These are phyloP conservation scores for Pyrrhosoma nymphula DNA, from an alignment of 2,888 invertebrate species.

Conservation along the genomic window DNA sequence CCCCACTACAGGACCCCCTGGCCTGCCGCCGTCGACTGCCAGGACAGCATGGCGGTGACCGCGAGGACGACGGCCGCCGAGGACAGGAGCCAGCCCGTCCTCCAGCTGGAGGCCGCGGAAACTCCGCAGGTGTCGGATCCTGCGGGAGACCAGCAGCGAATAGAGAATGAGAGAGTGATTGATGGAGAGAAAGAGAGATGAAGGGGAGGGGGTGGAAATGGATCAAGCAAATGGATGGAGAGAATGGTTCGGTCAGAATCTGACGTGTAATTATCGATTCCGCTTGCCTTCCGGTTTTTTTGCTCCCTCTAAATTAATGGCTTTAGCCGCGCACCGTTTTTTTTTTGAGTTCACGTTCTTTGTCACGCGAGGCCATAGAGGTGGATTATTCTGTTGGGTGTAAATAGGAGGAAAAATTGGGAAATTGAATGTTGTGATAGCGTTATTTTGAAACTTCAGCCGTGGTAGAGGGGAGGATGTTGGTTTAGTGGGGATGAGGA, in stretches of 20 bases:
- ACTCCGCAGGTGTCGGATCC: constrained; percentile 30
- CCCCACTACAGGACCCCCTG: constrained; percentile 46
- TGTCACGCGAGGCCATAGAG: no score
- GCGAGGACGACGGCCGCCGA: constrained; percentile 1
- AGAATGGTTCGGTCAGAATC: not conserved
- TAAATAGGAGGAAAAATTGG: not conserved
- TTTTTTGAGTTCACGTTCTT: not conserved
- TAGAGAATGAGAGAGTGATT: not conserved
- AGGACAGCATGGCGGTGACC: not conserved
- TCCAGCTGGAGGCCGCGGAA: constrained; percentile 36
- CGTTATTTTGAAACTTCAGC: no score
- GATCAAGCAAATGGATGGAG: not conserved
- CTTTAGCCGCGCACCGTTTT: not conserved
- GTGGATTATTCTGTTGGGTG: not conserved
- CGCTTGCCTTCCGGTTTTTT: not conserved
- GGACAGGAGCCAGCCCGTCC: not conserved
- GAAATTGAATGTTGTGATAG: no score
- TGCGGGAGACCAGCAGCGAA: not conserved
- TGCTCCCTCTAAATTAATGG: not conserved
- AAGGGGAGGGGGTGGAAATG: not conserved
- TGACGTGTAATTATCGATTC: not conserved
- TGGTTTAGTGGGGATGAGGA: no score
- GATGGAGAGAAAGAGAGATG: not conserved
- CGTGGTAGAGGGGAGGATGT: no score
- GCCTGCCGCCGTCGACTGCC: constrained; percentile 42